A percentile compares a stretch with the other conserved stretches of the same genome.
Evolutionary conservation across 2,113 vertebrate species (phyloP).

Genomic region (Glareola pratincola): DNA sequence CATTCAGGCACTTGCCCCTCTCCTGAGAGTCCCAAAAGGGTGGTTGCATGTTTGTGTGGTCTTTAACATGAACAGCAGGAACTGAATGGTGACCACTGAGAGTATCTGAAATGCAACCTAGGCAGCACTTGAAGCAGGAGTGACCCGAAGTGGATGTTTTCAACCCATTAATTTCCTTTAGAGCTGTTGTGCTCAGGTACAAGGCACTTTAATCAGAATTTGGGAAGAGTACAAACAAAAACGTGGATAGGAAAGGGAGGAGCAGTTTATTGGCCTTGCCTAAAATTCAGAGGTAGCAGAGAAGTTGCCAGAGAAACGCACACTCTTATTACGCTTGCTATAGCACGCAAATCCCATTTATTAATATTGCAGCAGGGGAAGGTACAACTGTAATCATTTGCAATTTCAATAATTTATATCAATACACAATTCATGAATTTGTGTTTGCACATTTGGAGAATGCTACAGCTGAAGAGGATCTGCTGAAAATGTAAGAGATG

Average conservation of each 20-base stretch:
- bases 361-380: slow-evolving; percentile 33
- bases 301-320: background rate
- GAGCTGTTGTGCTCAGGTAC: background rate
- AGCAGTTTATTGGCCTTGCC: background rate
- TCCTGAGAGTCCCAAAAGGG: background rate
- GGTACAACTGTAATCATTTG: slow-evolving; percentile 15
- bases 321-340: background rate
- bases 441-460: slow-evolving; percentile 24
- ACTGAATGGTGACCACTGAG: background rate
- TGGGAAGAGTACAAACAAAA: background rate
- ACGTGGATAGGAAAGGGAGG: background rate
- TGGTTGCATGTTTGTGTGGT: background rate
- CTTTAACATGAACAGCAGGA: background rate
- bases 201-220: background rate
- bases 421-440: slow-evolving; percentile 32
- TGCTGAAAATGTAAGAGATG: background rate
- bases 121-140: background rate
- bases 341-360: background rate
- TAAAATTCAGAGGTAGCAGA: background rate
- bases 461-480: background rate
- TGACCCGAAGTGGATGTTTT: background rate
- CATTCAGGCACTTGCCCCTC: background rate
- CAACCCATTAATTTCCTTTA: background rate
- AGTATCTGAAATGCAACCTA: background rate
- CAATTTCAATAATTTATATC: slow-evolving; percentile 48